Conservation (phyloP, 2,888 invertebrate genomes). For the Emmelina monodactyla region DNA sequence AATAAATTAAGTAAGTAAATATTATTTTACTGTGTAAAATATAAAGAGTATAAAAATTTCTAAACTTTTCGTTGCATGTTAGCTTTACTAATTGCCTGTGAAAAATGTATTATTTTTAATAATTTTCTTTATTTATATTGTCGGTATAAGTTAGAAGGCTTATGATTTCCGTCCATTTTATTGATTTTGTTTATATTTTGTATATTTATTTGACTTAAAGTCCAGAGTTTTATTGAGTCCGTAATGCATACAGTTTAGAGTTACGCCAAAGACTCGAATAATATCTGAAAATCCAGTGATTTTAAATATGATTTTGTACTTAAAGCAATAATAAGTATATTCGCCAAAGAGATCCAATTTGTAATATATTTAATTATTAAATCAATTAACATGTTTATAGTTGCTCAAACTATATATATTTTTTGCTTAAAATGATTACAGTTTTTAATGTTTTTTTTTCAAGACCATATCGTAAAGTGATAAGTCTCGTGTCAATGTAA, state of each 20-base stretch:
- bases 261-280: conserved; percentile 54
- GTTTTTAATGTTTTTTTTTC: conserved; percentile 30
- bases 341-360: background rate
- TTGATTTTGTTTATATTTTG: conserved; percentile 29
- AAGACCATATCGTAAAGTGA: conserved; percentile 55
- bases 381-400: no score
- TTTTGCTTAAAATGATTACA: no score
- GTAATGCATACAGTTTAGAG: conserved; percentile 58
- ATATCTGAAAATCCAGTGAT: conserved; percentile 14
- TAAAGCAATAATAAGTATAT: background rate
- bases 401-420: no score
- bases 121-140: conserved; percentile 23
- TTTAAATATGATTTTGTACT: background rate
- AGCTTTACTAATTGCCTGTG: no score
- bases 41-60: no score
- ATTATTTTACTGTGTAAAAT: no score
- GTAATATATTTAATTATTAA: no score
- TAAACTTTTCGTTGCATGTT: no score
- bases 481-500: conserved; percentile 28
- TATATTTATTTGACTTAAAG: conserved; percentile 28
- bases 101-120: no score
- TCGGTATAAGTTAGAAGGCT: conserved; percentile 38
- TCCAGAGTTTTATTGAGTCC: conserved; percentile 22
- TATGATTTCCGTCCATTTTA: conserved; percentile 61
- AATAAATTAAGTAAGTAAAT: conserved; percentile 9